Evolutionary conservation across 2,113 vertebrate species (phyloP), one percentile per base, ranked within the genome.

Genomic region (Apistogramma diplotaenia): DNA sequence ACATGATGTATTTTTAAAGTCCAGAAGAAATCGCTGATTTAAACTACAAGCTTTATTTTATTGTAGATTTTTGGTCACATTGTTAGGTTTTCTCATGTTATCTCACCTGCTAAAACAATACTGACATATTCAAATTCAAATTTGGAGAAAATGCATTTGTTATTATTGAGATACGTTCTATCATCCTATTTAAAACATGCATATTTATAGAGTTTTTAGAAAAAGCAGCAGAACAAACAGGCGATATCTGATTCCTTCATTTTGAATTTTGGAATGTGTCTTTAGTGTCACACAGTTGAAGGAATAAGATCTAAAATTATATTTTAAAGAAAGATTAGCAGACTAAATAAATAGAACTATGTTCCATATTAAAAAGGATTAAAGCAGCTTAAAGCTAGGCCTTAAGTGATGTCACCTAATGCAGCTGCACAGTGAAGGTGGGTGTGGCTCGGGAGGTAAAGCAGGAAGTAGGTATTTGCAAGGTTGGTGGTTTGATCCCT

Each of bases 1-100:
- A 62, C 60, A 79, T 49, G 37, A 37, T 78, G 78, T 76, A 31
- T 78, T 90, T 86, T 84, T 58, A 40, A 72, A 62, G 15, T 49
- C 43, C 43, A 31, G 65, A 51, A 51, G 18, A 33, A 46, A 70
- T 79, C 2, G 6, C 65, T 33, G 43, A 27, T 74, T 6, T 3
- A 8, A 11, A 31, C 12, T 3, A 57, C n/a, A 31, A 11, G 46
- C 23, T 54, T 29, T 31, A 31, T 70, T 70, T n/a, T 51, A 25
- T 31, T 70, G 40, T 51, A 5, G 43, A 51, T 51, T 31, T 31
- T n/a, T 70, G 25, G 18, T 16, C 8, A 55, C 23, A 37, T 55
- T 31, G 7, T 11, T 10, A 9, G 9, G 4, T 16, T 46, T 46
- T 46, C 43, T 46, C 43, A 13, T 16, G 8, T n/a, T 3, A 9